phyloP scores from a whole-genome alignment of 1,140 invertebrate genomes.

The Pogonomyrmex californicus region DNA sequence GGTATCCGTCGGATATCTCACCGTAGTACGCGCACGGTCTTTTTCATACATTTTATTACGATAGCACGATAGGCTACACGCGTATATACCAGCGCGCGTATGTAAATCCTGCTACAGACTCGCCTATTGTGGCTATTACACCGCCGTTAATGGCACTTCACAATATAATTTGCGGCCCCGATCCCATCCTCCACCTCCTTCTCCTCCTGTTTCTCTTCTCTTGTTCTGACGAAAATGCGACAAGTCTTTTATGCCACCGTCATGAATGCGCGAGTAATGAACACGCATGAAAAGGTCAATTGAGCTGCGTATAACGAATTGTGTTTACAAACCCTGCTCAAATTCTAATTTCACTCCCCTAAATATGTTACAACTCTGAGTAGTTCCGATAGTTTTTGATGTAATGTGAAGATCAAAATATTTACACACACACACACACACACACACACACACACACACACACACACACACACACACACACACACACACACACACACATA shows the following conservation, averaged over 20 bases:
- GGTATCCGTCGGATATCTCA: conserved; percentile 74
- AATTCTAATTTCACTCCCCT: background rate
- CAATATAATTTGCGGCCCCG: conserved; percentile 76
- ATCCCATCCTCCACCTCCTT: conserved; percentile 48
- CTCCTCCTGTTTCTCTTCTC: background rate
- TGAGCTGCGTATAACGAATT: conserved; percentile 15
- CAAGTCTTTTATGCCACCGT: conserved; percentile 29
- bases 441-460: too few species aligned
- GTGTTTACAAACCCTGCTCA: conserved; percentile 16
- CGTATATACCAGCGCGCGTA: conserved; percentile 38
- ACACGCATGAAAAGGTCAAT: conserved; percentile 38
- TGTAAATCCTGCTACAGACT: conserved; percentile 53
- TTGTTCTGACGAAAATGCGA: conserved; percentile 34
- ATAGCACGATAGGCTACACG: background rate
- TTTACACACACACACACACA: too few species aligned
- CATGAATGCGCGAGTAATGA: background rate
- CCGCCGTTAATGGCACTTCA: conserved; percentile 81
- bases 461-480: too few species aligned
- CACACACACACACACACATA: too few species aligned
- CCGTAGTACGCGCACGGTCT: conserved; percentile 59
- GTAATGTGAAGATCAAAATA: background rate
- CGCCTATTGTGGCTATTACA: conserved; percentile 77
- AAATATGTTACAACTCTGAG: background rate
- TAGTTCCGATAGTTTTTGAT: background rate
- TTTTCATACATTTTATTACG: conserved; percentile 60